Conservation (phyloP, 2,113 vertebrate genomes). For the Sinocyclocheilus grahami region DNA sequence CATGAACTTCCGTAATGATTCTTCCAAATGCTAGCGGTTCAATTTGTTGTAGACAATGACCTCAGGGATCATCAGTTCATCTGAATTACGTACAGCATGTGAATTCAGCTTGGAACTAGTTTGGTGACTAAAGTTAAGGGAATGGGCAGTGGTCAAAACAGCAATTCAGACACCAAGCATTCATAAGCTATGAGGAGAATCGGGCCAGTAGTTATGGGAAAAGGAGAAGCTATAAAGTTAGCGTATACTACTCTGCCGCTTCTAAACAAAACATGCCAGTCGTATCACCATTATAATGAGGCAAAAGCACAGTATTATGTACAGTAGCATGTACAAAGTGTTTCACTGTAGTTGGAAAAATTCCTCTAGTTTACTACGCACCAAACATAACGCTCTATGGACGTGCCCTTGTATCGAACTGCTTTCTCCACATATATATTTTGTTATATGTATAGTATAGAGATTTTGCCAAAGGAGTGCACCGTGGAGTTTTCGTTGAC, state of each 20-base stretch:
- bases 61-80: conserved; percentile 58
- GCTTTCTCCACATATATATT: conserved; percentile 78
- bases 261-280: conserved; percentile 67
- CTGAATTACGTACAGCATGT: conserved; percentile 37
- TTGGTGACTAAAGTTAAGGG: conserved; percentile 13
- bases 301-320: conserved; percentile 78
- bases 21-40: conserved; percentile 70
- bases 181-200: conserved; percentile 43
- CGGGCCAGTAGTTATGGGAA: conserved; percentile 4
- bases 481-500: conserved; percentile 56
- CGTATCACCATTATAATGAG: conserved; percentile 69
- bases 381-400: conserved; percentile 33
- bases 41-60: conserved; percentile 69
- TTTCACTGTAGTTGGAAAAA: conserved; percentile 60
- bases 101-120: conserved; percentile 34
- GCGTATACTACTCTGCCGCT: conserved; percentile 64
- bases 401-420: conserved; percentile 71
- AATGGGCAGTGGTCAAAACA: not conserved
- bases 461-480: conserved; percentile 79
- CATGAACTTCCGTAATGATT: conserved; percentile 74
- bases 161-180: conserved; percentile 35
- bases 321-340: conserved; percentile 62
- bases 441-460: conserved; percentile 77
- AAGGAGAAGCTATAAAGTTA: conserved; percentile 11
- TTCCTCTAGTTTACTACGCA: conserved; percentile 58